Evolutionary conservation across 2,113 vertebrate genomes (phyloP), one percentile per base, ranked within the genome.

Genomic region (Hippocampus zosterae): DNA sequence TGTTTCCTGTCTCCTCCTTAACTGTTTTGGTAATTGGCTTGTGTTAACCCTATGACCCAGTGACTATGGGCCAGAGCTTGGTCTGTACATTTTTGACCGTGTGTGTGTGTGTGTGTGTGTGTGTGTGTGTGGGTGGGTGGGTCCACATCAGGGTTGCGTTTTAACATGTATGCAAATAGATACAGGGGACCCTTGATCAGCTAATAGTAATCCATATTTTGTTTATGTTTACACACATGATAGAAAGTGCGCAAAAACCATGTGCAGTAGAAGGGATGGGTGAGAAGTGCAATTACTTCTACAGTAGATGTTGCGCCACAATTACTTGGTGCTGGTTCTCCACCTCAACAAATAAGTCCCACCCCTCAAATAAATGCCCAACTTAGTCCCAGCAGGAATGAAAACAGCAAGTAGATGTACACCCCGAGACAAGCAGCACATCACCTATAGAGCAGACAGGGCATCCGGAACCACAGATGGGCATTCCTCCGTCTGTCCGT

Each of bases 21-120:
- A 92, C 91, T 90, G 87, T 91, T 92, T 90, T 89, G 86, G 86
- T 92, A 92, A 92, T 92, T 93, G 89, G 80, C 90, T 92, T 93
- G 89, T 90, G 89, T 91, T 92, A 91, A 92, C 91, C 90, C 78
- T 81, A 50, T 92, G 92, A 92, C 91, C 91, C 64, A 82, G 63
- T 88, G 84, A 89, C 81, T 86, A 72, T 74, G 80, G 75, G 76
- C 42, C 73, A 57, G 70, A 70, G 69, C 70, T 72, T 74, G 55
- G 48, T 50, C 66, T 67, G 53, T 56, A 41, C 61, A 10, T 37
- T 42, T 70, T 56, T 65, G 64, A 67, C 23, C 64, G 8, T 72
- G 15, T 40, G 41, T 68, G 3, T 5, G 16, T 74, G 6, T 12
- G 15, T 53, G 11, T 27, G 25, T 72, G 27, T 67, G 8, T 72